These are phyloP conservation scores for Neofelis nebulosa DNA, from an alignment of 2,113 vertebrate species.

Conservation along the genomic window DNA sequence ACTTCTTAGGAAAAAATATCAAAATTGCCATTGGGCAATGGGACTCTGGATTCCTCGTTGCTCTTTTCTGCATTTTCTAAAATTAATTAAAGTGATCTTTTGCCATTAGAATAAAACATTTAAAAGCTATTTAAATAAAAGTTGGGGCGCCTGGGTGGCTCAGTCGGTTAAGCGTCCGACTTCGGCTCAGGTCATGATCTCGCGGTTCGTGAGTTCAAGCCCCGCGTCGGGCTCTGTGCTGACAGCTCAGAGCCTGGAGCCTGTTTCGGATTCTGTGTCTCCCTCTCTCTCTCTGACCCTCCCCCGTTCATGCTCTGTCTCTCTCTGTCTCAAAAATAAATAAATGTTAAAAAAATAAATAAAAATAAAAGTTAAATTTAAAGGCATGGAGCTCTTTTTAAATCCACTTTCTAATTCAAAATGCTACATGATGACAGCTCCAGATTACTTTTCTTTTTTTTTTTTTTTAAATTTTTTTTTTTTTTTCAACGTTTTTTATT, in stretches of 20 bases:
- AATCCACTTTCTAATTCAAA: slow-evolving; percentile 6
- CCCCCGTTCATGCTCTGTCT: no score
- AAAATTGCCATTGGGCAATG: not conserved
- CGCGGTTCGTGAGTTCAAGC: no score
- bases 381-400: not conserved
- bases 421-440: not conserved
- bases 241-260: no score
- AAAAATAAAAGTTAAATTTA: slow-evolving; percentile 32
- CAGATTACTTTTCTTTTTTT: not conserved
- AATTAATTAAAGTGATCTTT: slow-evolving; percentile 12
- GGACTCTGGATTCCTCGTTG: not conserved
- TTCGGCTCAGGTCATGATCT: no score
- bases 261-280: no score
- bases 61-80: slow-evolving; percentile 27
- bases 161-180: no score
- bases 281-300: no score
- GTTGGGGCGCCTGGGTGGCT: no score
- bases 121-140: slow-evolving; percentile 10
- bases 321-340: no score
- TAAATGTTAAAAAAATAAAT: not conserved
- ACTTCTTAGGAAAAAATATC: not conserved
- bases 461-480: no score
- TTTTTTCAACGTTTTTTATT: no score
- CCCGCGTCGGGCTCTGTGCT: no score
- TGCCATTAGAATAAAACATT: slow-evolving; percentile 1